Base-by-base conservation (phyloP, 2,888 invertebrate species). In the Leptinotarsa peninsularis region DNA sequence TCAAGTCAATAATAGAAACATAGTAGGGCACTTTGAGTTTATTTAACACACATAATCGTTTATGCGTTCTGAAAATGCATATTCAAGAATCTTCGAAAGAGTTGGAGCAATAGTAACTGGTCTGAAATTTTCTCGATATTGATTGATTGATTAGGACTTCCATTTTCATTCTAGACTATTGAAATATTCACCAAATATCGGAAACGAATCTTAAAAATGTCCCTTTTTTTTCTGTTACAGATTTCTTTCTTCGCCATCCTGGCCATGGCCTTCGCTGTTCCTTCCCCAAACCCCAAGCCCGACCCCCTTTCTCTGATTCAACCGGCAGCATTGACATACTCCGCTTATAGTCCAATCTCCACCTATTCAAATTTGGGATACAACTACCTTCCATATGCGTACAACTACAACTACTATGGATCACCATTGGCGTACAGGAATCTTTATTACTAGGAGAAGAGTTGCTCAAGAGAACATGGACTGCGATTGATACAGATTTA, bases 251-350 rank as follows among this genome's bases (percentile, higher is more conserved):
- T 91, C 85, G 91, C 91, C 79, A 84, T 91, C 81, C 83, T 91
- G 89, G 91, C 91, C 71, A 88, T 90, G 82, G 91, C 90, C 70
- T 89, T 90, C 83, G 91, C 91, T 83, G 89, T 82, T 85, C 90
- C 90, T 78, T 89, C 83, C 85, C 90, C 90, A 78, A 89, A 89
- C 21, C 88, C 89, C 10, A 86, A 86, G 4, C 81, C 89, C 87
- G 77, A 79, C 54, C 71, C 80, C 3, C 74, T 81, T 18, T 78
- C 77, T 54, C 68, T 73, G 63, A 27, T 63, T 63, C 63, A 63
- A 63, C 63, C 63, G 2, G 79, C 74, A 17, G 68, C 71, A 43
- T 43, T 43, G 33, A 43, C 10, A 15, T 73, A 76, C 33, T 52
- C 60, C 2, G 67, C 77, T 33, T 82, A 81, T 76, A 78, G 33